A percentile compares a stretch with the other conserved stretches of the same genome.
These are phyloP conservation scores for Drosophila triauraria DNA, from an alignment of 1,140 invertebrate species.

Conservation along the genomic window DNA sequence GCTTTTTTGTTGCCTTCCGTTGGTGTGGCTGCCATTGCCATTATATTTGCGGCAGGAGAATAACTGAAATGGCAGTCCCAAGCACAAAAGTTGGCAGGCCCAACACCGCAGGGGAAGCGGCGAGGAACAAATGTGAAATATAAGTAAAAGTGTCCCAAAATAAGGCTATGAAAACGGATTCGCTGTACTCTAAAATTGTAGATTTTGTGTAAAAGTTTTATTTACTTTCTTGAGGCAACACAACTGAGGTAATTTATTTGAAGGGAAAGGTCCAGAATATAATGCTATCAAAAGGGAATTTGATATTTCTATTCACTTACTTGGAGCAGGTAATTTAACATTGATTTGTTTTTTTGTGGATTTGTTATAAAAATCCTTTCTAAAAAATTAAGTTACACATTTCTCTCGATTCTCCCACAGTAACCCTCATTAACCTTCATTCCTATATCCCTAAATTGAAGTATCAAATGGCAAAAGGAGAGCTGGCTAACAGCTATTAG, in stretches of 20 bases:
- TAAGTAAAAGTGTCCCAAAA: constrained; percentile 21
- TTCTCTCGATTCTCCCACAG: not conserved
- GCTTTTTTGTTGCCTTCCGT: constrained; percentile 21
- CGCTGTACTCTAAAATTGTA: not conserved
- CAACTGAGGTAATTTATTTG: not conserved
- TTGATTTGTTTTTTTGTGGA: not conserved
- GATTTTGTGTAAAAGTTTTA: no score
- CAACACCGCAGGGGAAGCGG: constrained; percentile 23
- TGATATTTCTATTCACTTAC: not conserved
- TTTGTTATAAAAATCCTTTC: not conserved
- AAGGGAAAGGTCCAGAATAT: no score
- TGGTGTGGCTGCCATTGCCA: constrained; percentile 28
- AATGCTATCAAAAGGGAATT: no score
- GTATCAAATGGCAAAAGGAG: constrained; percentile 28
- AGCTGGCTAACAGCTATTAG: constrained; percentile 60
- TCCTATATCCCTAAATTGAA: constrained; percentile 3
- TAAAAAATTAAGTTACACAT: not conserved
- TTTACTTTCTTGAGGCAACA: no score
- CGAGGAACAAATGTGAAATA: constrained; percentile 17
- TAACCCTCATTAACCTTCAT: constrained; percentile 19
- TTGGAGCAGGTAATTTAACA: not conserved
- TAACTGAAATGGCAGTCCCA: constrained; percentile 70
- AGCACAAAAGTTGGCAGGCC: constrained; percentile 65
- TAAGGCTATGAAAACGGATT: not conserved
- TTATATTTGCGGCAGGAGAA: constrained; percentile 65